phyloP scores from a whole-genome alignment of 2,888 invertebrate genomes.

The Chydorus sphaericus region DNA sequence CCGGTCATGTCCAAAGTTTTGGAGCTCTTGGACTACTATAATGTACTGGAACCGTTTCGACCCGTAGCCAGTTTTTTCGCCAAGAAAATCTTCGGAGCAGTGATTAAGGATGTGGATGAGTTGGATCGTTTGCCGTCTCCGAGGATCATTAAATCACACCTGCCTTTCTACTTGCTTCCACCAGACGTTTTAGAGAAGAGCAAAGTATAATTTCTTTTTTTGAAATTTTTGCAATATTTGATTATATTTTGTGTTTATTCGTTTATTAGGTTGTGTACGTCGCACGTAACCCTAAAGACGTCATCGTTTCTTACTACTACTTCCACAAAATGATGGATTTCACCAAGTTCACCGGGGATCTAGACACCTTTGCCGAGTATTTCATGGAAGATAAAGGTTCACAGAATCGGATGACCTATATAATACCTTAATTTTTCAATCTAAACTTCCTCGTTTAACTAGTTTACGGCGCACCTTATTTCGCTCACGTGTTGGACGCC shows the following conservation, averaged over 20 bases:
- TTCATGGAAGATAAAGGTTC: constrained; percentile 9
- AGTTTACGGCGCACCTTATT: constrained; percentile 1
- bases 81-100: background rate
- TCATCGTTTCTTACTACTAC: constrained; percentile 15
- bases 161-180: constrained; percentile 24
- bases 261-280: constrained; percentile 7
- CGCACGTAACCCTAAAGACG: constrained; percentile 16
- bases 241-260: background rate
- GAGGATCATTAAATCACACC: constrained; percentile 25
- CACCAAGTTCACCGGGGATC: background rate
- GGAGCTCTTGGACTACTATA: background rate
- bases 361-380: constrained; percentile 9
- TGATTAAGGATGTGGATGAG: background rate
- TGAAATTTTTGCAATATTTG: background rate
- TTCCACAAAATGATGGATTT: constrained; percentile 5
- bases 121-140: constrained; percentile 18
- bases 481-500: constrained; percentile 13
- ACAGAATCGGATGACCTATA: background rate
- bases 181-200: constrained; percentile 10
- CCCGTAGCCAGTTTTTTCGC: no score
- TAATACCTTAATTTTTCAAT: background rate
- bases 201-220: constrained; percentile 38
- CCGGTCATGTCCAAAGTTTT: background rate
- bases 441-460: background rate
- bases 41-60: background rate